Conservation (phyloP, 37 sponge, comb jelly and placozoan genomes). For the Aplysina aerophoba region DNA sequence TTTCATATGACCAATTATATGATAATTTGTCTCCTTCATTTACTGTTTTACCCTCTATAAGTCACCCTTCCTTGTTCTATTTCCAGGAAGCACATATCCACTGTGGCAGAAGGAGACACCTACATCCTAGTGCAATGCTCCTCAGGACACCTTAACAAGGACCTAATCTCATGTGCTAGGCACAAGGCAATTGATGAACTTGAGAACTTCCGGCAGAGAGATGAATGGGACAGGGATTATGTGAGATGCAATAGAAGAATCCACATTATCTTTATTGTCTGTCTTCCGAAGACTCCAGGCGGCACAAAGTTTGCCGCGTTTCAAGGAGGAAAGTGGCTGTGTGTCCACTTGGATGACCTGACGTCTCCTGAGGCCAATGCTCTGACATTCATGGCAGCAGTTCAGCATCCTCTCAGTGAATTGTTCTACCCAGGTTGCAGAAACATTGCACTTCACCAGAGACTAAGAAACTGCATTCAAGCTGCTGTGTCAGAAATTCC, state of each 20-base stretch:
- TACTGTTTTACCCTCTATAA: too few relatives aligned
- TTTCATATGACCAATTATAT: too few relatives aligned
- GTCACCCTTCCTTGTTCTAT: too few relatives aligned
- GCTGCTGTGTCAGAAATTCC: slow-evolving; percentile 4
- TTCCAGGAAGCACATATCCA: background rate
- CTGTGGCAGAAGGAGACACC: background rate
- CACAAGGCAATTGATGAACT: slow-evolving; percentile 70
- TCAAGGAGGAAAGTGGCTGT: slow-evolving; percentile 80
- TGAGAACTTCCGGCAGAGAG: slow-evolving; percentile 3
- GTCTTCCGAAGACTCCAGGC: slow-evolving; percentile 57
- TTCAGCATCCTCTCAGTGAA: slow-evolving; percentile 54
- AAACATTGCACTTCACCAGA: background rate
- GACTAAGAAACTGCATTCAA: background rate
- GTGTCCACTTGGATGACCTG: slow-evolving; percentile 77
- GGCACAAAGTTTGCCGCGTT: slow-evolving; percentile 66
- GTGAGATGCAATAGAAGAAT: slow-evolving; percentile 1
- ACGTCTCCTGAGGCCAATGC: slow-evolving; percentile 39
- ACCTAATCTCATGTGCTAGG: slow-evolving; percentile 89
- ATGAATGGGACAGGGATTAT: background rate
- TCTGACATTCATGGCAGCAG: slow-evolving; percentile 44
- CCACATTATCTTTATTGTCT: slow-evolving; percentile 68
- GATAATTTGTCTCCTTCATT: too few relatives aligned
- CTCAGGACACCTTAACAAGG: slow-evolving; percentile 74
- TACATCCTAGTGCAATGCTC: slow-evolving; percentile 77
- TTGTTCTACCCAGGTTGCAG: slow-evolving; percentile 43